A percentile compares a stretch with the other conserved stretches of the same genome.
Conservation (phyloP, 2,888 invertebrate species). For the Adela reaumurella region DNA sequence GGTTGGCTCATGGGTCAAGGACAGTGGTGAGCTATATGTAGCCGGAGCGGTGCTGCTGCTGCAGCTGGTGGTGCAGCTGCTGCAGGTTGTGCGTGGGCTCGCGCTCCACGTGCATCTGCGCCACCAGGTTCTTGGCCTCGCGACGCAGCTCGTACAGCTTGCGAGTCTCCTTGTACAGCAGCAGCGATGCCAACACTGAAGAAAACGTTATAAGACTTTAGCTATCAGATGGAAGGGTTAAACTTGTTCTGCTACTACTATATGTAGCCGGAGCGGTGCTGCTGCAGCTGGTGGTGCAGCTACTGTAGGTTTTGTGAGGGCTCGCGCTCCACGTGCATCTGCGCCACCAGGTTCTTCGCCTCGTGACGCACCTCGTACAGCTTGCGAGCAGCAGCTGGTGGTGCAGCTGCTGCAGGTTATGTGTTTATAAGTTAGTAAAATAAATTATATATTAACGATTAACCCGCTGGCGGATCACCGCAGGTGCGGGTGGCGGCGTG, state of each 20-base stretch:
- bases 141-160: constrained; percentile 69
- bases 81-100: constrained; percentile 54
- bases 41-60: constrained; percentile 27
- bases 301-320: constrained; percentile 48
- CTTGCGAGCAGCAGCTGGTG: constrained; percentile 48
- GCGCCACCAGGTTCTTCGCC: constrained; percentile 82
- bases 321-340: constrained; percentile 76
- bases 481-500: no score
- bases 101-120: constrained; percentile 81
- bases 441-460: no score
- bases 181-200: constrained; percentile 62
- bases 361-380: constrained; percentile 72
- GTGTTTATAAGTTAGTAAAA: no score
- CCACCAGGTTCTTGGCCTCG: constrained; percentile 81
- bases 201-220: no score
- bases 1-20: no score
- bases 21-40: no score
- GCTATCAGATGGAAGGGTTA: not conserved
- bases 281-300: constrained; percentile 26
- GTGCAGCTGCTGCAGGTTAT: not conserved
- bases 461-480: no score
- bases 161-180: constrained; percentile 69
- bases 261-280: constrained; percentile 19
- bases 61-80: constrained; percentile 38
- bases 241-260: no score